Percentiles rank a stretch among this genome's conserved stretches.
Conservation (phyloP, 2,888 invertebrate genomes). For the Platycnemis pennipes region DNA sequence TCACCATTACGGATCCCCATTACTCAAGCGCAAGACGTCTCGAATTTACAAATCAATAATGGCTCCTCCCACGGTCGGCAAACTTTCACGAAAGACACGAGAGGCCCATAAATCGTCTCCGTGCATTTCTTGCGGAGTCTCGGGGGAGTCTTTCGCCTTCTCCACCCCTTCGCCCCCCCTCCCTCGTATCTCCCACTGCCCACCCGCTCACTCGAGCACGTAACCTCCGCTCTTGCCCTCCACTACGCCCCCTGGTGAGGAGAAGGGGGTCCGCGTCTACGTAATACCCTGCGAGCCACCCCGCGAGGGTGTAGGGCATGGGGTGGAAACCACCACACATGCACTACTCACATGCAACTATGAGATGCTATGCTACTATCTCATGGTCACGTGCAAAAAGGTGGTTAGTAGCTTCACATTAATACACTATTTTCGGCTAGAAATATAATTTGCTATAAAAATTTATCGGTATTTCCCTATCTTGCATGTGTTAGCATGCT, state of each 20-base stretch:
- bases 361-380: too few relatives aligned
- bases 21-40: conserved; percentile 55
- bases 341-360: too few relatives aligned
- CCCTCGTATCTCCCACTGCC: neutral
- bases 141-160: neutral
- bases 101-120: conserved; percentile 41
- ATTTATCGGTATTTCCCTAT: too few relatives aligned
- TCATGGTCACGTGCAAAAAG: too few relatives aligned
- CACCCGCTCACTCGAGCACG: neutral
- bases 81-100: conserved; percentile 62
- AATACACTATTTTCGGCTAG: too few relatives aligned
- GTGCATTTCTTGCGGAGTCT: conserved; percentile 15
- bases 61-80: conserved; percentile 50
- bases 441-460: too few relatives aligned
- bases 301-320: too few relatives aligned
- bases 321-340: too few relatives aligned
- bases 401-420: too few relatives aligned
- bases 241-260: neutral
- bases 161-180: neutral
- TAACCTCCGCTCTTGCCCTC: neutral
- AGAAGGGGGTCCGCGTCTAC: too few relatives aligned
- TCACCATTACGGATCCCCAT: conserved; percentile 34
- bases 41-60: conserved; percentile 64
- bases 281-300: too few relatives aligned
- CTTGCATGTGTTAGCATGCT: too few relatives aligned